Evolutionary conservation across 2,797 vertebrate species (phyloP), one percentile per base, ranked within the genome.

Genomic region (Tinamus major): DNA sequence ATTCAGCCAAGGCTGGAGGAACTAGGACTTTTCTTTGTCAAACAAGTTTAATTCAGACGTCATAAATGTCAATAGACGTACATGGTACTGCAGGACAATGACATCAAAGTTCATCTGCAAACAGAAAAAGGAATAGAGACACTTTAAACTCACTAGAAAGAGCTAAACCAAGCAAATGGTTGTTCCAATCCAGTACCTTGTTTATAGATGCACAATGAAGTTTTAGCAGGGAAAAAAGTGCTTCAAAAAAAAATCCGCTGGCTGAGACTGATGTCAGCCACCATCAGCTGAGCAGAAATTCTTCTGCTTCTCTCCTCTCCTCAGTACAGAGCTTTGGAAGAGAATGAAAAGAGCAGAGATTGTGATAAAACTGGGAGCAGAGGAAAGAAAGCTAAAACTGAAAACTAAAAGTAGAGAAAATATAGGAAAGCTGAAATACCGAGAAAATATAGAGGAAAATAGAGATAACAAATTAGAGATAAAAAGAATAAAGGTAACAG

Each of bases 121-220:
- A 44, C 8, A 83, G 13, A 78, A 20, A 56, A 93, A 91, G 85
- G 46, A 78, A 81, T 83, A 91, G 93, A 95, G 31, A 39, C 6
- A 29, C 55, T 85, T 90, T 75, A 75, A 93, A 82, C 33, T 85
- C 72, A 56, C 13, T 59, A 35, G 29, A 64, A 85, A 89, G 90
- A 78, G 69, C 71, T 67, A 79, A 94, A 92, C 41, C 31, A 49
- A 79, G 35, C 3, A 58, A 81, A 74, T 13, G 63, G 14, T 49
- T 63, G 46, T 58, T 29, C 49, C 53, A 79, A 39, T 3, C 76
- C 69, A 37, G 63, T 5, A 92, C 93, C 89, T 20, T 75, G 39
- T 79, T 91, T 88, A 80, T 39, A 92, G 87, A 64, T 37, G n/a
- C 62, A 77, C 84, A 85, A 81, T 59, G 14, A 63, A 77, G 9